Evolutionary conservation across 2,113 vertebrate genomes (phyloP).

Genomic region (Halichoerus grypus): DNA sequence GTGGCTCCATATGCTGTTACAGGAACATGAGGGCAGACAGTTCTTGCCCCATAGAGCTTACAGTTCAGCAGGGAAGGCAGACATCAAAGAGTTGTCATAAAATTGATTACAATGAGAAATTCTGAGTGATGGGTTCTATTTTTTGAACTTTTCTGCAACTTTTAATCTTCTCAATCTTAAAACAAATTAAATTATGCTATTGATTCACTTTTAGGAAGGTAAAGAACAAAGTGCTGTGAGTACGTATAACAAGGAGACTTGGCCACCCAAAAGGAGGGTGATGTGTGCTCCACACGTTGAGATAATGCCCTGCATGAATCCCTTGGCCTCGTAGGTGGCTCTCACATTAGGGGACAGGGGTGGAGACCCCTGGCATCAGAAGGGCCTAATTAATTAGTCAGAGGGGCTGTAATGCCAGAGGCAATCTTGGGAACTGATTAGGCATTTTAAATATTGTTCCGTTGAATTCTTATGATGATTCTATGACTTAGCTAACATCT

Average conservation of each 20-base stretch:
- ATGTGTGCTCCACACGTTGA: not conserved
- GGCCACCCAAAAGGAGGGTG: not conserved
- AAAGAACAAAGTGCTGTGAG: not conserved
- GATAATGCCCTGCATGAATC: not conserved
- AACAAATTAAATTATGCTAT: not conserved
- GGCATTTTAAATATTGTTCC: not conserved
- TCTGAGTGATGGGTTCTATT: not conserved
- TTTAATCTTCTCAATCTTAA: conserved; percentile 59
- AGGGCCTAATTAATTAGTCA: not conserved
- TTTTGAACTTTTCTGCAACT: not conserved
- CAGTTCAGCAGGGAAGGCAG: not conserved
- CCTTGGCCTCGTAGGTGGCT: not conserved
- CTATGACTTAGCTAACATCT: not conserved
- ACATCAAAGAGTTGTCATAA: not conserved
- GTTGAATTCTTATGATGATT: conserved; percentile 3
- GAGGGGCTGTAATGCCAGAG: conserved; percentile 1
- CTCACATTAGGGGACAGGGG: not conserved
- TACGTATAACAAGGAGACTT: not conserved
- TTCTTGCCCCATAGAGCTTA: not conserved
- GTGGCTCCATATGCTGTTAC: not conserved
- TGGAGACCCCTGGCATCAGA: not conserved
- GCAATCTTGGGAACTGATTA: not conserved
- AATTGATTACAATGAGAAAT: conserved; percentile 24
- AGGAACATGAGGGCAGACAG: not conserved
- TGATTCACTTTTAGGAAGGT: conserved; percentile 22